Conservation (phyloP, 2,888 invertebrate species). For the Drosophila rubida region DNA sequence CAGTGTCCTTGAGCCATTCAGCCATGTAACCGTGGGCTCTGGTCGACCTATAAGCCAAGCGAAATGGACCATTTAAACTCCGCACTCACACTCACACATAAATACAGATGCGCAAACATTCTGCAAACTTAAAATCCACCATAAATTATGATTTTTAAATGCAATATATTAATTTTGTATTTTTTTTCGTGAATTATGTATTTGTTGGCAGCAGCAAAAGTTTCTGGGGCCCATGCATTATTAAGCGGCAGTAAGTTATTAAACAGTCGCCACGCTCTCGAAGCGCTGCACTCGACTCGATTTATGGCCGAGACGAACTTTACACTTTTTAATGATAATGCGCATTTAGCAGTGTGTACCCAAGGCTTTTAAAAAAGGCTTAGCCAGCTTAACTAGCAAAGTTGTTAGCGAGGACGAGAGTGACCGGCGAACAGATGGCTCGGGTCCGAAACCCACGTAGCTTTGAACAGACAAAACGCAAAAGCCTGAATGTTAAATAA, state of each 20-base stretch:
- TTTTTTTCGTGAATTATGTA: constrained; percentile 38
- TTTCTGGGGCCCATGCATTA: constrained; percentile 66
- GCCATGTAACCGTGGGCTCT: constrained; percentile 93
- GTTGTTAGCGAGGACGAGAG: constrained; percentile 47
- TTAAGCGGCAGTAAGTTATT: constrained; percentile 61
- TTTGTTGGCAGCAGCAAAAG: constrained; percentile 44
- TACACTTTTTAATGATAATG: constrained; percentile 80
- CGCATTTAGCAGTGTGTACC: constrained; percentile 79
- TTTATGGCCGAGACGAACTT: constrained; percentile 73
- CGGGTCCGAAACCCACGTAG: constrained; percentile 32
- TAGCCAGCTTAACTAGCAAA: constrained; percentile 78
- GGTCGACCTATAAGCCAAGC: constrained; percentile 89
- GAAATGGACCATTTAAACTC: constrained; percentile 5
- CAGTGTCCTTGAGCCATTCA: constrained; percentile 90
- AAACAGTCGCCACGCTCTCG: constrained; percentile 42
- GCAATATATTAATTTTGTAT: constrained; percentile 31
- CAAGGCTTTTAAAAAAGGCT: constrained; percentile 79
- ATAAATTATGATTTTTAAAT: constrained; percentile 57
- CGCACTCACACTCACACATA: background rate
- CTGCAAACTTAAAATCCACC: constrained; percentile 25
- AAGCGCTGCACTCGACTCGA: constrained; percentile 53
- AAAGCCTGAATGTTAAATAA: constrained; percentile 77
- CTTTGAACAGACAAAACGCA: constrained; percentile 56
- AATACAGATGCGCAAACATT: too few relatives aligned
- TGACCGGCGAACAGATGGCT: constrained; percentile 19